Base-by-base conservation (phyloP, 2,797 vertebrate species). In the Alca torda region DNA sequence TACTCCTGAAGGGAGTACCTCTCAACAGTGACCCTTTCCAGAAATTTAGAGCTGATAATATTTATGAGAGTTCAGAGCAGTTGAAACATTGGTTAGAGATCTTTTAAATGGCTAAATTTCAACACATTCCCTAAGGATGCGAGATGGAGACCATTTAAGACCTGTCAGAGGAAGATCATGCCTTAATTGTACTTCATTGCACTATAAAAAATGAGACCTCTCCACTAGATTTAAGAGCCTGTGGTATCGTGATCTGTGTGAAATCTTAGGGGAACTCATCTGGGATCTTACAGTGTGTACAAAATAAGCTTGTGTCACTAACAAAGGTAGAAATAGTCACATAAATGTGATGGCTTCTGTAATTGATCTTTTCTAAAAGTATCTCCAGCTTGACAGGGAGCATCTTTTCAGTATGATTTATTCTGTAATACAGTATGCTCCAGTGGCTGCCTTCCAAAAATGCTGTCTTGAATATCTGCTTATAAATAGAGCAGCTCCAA, bases 361-460 rank as follows among this genome's bases (percentile, higher is more conserved):
- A 93, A 91, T 10, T 86, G 84, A 95, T 96, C 65, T 91, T 94
- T 95, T 89, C 81, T 94, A 69, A 73, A 95, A 81, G 84, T 90
- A 89, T 87, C 86, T 92, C 75, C 33, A 83, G 2, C 81, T 92
- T 96, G 84, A 96, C 86, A 93, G 61, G 48, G 63, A 91, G 51
- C 79, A 77, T 95, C 90, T 95, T 94, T 92, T 83, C 63, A 68
- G 77, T 45, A 51, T 82, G 95, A 96, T 97, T 95, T 97, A 92
- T 95, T 96, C 70, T 93, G 56, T 88, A 90, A 96, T 80, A 64
- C 45, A 78, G 84, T 96, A 89, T 69, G 54, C 87, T 93, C 56
- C 93, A 82, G 86, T 96, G 68, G 88, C 72, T 93, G 87, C 39
- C 46, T 96, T 96, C 84, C 96, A 96, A 95, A 97, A 97, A 85